Evolutionary conservation across 2,888 invertebrate genomes (phyloP).

Genomic region (Melangyna quadrimaculata): DNA sequence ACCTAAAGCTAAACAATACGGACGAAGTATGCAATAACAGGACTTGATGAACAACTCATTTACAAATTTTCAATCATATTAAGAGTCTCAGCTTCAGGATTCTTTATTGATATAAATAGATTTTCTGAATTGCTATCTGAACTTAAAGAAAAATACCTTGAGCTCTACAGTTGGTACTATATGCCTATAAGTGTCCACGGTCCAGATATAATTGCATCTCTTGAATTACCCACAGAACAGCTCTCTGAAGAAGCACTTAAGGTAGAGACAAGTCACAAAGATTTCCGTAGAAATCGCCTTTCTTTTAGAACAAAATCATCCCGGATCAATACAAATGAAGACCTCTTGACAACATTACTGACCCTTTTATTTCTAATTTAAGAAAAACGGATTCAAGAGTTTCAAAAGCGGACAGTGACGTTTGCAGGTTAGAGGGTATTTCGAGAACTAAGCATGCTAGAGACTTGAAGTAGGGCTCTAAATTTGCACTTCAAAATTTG

Average conservation of each 20-base stretch:
- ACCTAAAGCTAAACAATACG: too few species aligned
- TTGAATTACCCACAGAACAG: not conserved
- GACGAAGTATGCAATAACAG: too few species aligned
- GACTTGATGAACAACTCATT: constrained; percentile 14
- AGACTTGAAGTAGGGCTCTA: too few species aligned
- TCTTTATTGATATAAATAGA: not conserved
- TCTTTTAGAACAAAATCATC: too few species aligned
- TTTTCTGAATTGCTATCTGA: not conserved
- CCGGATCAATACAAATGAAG: not conserved
- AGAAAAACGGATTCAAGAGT: not conserved
- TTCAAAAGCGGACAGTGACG: not conserved
- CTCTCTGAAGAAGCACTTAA: not conserved
- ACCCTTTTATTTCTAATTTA: not conserved
- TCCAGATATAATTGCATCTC: too few species aligned
- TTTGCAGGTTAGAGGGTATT: too few species aligned
- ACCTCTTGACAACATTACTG: not conserved
- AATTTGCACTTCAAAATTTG: too few species aligned
- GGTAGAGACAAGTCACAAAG: not conserved
- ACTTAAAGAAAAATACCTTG: not conserved
- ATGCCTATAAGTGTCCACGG: too few species aligned
- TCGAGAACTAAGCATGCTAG: too few species aligned
- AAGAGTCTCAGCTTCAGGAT: not conserved
- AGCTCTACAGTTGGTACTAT: not conserved
- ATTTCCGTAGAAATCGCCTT: too few species aligned
- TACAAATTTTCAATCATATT: constrained; percentile 19